These are phyloP conservation scores for Listronotus bonariensis DNA, from an alignment of 1,140 invertebrate genomes.

Conservation along the genomic window DNA sequence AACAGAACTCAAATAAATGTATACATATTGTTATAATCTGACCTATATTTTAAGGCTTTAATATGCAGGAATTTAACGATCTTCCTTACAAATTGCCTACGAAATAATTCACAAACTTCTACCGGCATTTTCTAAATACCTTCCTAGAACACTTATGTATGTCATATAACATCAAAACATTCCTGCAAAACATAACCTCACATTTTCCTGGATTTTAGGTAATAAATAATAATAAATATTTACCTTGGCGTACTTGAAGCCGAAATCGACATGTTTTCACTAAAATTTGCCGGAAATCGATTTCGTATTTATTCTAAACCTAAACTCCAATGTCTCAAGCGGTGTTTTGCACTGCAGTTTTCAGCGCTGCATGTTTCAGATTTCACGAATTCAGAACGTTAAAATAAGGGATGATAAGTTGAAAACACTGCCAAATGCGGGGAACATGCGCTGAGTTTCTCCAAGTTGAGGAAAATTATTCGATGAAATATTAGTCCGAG, in stretches of 20 bases:
- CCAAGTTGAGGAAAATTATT: constrained; percentile 7
- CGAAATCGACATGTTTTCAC: not conserved
- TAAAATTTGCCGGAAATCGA: not conserved
- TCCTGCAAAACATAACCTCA: too few relatives aligned
- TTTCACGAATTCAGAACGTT: constrained; percentile 2
- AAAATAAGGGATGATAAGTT: constrained; percentile 7
- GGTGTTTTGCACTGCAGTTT: constrained; percentile 5
- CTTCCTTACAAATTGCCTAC: too few relatives aligned
- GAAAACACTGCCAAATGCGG: constrained; percentile 12
- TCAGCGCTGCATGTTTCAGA: not conserved
- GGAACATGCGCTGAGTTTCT: constrained; percentile 15
- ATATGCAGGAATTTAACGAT: too few relatives aligned
- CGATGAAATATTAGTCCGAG: constrained; percentile 14
- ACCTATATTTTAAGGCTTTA: too few relatives aligned
- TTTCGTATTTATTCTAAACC: constrained; percentile 4
- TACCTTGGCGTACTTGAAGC: constrained; percentile 22
- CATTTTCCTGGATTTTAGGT: too few relatives aligned
- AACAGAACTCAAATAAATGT: too few relatives aligned
- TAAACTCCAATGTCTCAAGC: not conserved
- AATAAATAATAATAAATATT: not conserved
- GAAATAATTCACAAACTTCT: too few relatives aligned
- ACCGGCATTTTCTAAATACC: too few relatives aligned
- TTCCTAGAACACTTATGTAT: too few relatives aligned
- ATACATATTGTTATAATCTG: too few relatives aligned
- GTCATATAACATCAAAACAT: too few relatives aligned